Evolutionary conservation across 92 coral and sea anemone species (phyloP).

Genomic region (Scolanthus callimorphus): DNA sequence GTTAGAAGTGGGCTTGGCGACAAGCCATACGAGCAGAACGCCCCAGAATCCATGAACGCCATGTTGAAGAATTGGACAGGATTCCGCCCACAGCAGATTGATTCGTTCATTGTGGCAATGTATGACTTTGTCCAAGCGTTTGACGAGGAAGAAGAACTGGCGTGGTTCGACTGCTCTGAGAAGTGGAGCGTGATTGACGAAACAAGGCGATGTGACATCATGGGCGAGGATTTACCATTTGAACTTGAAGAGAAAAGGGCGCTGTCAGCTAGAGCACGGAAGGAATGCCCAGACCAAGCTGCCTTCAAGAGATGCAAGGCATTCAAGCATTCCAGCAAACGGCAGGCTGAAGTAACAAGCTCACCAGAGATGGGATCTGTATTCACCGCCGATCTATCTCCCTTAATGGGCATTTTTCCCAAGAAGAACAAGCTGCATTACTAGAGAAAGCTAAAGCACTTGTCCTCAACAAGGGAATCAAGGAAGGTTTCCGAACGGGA

Average conservation of each 20-base stretch:
- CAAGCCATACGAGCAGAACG: slow-evolving; percentile 40
- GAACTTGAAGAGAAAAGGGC: background rate
- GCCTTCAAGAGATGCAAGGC: slow-evolving; percentile 24
- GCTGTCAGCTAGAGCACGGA: background rate
- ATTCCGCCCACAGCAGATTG: slow-evolving; percentile 45
- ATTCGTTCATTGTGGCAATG: slow-evolving; percentile 27
- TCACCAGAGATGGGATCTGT: background rate
- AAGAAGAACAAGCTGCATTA: slow-evolving; percentile 7
- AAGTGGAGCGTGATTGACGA: slow-evolving; percentile 48
- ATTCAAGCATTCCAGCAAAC: slow-evolving; percentile 5
- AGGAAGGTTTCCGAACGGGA: background rate
- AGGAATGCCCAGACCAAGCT: slow-evolving; percentile 17
- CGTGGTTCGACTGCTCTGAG: slow-evolving; percentile 50
- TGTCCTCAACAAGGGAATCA: slow-evolving; percentile 3
- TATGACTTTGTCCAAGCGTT: slow-evolving; percentile 37
- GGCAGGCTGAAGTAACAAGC: background rate
- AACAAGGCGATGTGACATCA: slow-evolving; percentile 4
- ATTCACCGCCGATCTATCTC: background rate
- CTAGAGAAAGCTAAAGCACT: slow-evolving; percentile 7
- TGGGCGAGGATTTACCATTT: background rate
- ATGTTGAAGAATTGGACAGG: slow-evolving; percentile 44
- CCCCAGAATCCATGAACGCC: slow-evolving; percentile 37
- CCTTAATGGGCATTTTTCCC: background rate
- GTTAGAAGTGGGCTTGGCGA: slow-evolving; percentile 31
- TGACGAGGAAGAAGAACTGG: slow-evolving; percentile 40